Evolutionary conservation across 64 coral and sea anemone genomes (phyloP).

Genomic region (Pocillopora verrucosa): DNA sequence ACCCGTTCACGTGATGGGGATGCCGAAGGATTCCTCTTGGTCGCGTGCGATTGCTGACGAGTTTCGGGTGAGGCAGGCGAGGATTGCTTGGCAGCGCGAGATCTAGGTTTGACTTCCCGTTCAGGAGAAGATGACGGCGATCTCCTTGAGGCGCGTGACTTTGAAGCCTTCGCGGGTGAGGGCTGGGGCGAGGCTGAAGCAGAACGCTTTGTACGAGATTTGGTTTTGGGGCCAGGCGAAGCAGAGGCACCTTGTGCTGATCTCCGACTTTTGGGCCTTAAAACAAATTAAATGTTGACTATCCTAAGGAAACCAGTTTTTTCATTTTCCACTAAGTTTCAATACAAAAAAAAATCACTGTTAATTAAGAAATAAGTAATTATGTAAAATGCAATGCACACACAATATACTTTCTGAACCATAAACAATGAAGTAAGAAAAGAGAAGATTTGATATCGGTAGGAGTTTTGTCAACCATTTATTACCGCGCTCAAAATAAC

Average conservation of each 20-base stretch:
- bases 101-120: neutral
- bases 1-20: conserved; percentile 46
- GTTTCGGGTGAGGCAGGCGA: conserved; percentile 41
- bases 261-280: conserved; percentile 38
- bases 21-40: conserved; percentile 48
- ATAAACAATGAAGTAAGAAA: neutral
- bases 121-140: conserved; percentile 48
- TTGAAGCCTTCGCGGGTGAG: conserved; percentile 28
- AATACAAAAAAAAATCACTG: too few species aligned
- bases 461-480: too few species aligned
- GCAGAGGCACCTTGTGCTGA: neutral
- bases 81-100: conserved; percentile 40
- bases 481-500: neutral
- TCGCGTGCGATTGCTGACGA: neutral
- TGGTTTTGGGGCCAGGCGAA: conserved; percentile 26
- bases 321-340: too few species aligned
- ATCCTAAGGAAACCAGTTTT: neutral
- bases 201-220: conserved; percentile 28
- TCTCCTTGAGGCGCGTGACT: conserved; percentile 13
- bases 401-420: neutral
- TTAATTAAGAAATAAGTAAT: too few species aligned
- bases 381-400: neutral
- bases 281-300: neutral
- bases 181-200: conserved; percentile 29
- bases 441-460: too few species aligned